Evolutionary conservation across 2,888 invertebrate genomes (phyloP).

Genomic region (Scaptomyza tumidula): DNA sequence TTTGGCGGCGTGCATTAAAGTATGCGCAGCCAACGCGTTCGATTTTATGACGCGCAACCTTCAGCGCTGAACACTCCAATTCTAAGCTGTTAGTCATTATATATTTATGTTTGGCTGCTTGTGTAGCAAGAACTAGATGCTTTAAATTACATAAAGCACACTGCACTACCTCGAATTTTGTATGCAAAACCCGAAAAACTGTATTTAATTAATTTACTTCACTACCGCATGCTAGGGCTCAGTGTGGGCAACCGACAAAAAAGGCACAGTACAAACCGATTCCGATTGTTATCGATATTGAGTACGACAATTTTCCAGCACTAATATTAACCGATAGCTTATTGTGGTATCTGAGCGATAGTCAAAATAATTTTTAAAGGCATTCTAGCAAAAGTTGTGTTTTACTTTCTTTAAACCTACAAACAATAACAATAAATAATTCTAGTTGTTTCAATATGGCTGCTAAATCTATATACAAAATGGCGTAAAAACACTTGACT

Average conservation of each 20-base stretch:
- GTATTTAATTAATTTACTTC: slow-evolving; percentile 51
- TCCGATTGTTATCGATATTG: slow-evolving; percentile 16
- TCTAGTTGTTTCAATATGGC: background rate
- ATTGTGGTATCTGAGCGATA: background rate
- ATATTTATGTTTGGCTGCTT: slow-evolving; percentile 19
- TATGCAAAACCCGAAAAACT: slow-evolving; percentile 48
- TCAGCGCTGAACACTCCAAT: slow-evolving; percentile 55
- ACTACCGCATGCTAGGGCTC: slow-evolving; percentile 59
- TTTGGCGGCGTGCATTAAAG: slow-evolving; percentile 74
- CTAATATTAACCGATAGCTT: background rate
- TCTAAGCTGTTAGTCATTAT: slow-evolving; percentile 58
- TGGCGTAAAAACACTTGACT: background rate
- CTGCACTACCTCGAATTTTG: slow-evolving; percentile 54
- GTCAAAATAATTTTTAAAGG: background rate
- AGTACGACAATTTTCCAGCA: slow-evolving; percentile 24
- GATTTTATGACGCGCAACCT: slow-evolving; percentile 63
- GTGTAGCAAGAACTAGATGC: slow-evolving; percentile 33
- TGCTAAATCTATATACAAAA: background rate
- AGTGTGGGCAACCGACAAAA: slow-evolving; percentile 55
- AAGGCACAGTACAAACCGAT: slow-evolving; percentile 30
- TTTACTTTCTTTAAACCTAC: background rate
- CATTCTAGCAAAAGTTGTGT: background rate
- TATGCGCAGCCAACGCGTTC: slow-evolving; percentile 78
- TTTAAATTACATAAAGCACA: slow-evolving; percentile 57
- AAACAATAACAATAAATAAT: background rate